Conservation (phyloP, 2,113 vertebrate genomes). For the Myrmophylax atrothorax region DNA sequence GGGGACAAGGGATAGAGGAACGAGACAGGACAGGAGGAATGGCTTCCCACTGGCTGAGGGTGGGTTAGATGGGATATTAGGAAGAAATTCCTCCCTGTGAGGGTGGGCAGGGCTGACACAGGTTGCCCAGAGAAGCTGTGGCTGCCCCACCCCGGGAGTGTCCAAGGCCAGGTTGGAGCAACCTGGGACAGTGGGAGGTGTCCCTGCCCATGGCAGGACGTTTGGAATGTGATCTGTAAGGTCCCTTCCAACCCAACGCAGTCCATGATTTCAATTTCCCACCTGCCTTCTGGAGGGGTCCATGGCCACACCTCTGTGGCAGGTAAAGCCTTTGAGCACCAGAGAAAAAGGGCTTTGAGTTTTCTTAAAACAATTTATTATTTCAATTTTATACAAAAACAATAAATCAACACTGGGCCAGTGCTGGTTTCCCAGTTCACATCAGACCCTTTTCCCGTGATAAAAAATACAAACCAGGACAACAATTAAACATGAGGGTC, state of each 20-base stretch:
- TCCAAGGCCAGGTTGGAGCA: neutral
- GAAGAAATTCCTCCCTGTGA: no score
- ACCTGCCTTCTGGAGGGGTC: neutral
- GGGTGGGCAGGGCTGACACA: neutral
- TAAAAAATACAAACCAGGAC: neutral
- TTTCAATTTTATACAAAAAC: slow-evolving; percentile 41
- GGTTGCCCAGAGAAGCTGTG: neutral
- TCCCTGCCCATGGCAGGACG: neutral
- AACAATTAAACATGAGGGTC: neutral
- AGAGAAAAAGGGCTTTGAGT: neutral
- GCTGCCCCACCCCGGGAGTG: neutral
- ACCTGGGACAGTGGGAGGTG: accelerated
- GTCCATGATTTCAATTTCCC: no score
- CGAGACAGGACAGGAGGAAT: accelerated
- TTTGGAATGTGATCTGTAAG: neutral
- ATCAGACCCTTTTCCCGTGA: neutral
- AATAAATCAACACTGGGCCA: neutral
- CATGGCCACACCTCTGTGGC: accelerated
- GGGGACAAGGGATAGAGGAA: accelerated
- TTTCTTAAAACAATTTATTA: slow-evolving; percentile 58
- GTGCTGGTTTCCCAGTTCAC: neutral
- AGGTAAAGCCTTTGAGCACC: accelerated
- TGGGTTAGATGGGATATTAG: accelerated
- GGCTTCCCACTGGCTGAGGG: accelerated
- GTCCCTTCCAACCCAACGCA: no score